Conservation (phyloP, 1,140 invertebrate genomes). For the Hypothenemus hampei region DNA sequence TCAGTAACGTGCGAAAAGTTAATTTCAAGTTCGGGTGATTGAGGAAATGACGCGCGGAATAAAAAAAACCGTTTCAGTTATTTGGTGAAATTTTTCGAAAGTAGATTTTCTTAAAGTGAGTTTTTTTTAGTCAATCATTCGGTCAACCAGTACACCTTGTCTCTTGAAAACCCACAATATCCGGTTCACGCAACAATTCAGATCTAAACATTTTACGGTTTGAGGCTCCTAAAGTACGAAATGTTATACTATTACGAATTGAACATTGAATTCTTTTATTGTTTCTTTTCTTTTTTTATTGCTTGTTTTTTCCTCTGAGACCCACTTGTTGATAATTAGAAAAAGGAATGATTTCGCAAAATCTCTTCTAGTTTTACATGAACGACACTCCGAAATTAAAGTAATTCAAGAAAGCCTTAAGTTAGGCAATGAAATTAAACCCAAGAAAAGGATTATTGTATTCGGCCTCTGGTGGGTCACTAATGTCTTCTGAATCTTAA, state of each 20-base stretch:
- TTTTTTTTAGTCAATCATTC: no score
- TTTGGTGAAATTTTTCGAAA: no score
- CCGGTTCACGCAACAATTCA: conserved; percentile 1
- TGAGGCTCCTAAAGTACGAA: background rate
- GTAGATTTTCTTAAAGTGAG: no score
- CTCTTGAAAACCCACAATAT: conserved; percentile 1
- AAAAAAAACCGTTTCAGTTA: no score
- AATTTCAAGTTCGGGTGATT: no score
- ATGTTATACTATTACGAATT: background rate
- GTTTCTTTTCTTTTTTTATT: background rate
- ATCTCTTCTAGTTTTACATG: no score
- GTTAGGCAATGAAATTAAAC: conserved; percentile 5
- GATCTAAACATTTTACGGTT: conserved; percentile 5
- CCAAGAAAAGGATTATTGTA: conserved; percentile 14
- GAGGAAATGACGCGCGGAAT: no score
- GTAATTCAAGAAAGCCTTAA: background rate
- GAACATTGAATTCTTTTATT: background rate
- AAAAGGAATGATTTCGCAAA: background rate
- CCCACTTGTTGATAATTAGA: background rate
- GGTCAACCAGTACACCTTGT: no score
- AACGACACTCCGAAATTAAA: no score
- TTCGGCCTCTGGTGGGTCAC: conserved; percentile 13
- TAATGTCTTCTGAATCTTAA: conserved; percentile 22
- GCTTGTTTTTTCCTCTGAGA: no score
- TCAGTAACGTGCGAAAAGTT: no score